Evolutionary conservation across 2,797 vertebrate genomes (phyloP).

Genomic region (Scolopax rusticola): DNA sequence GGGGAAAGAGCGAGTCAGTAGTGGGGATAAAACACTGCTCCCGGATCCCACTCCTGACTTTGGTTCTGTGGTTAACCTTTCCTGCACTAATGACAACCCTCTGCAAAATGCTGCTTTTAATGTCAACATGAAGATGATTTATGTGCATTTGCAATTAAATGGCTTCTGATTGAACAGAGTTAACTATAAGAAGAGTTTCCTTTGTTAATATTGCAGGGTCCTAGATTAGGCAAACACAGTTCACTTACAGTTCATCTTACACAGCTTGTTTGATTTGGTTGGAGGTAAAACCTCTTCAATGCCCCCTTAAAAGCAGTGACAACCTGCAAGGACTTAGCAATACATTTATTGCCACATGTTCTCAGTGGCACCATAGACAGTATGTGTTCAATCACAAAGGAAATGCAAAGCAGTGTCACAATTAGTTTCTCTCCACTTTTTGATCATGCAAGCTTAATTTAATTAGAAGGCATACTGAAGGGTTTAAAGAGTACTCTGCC

Average conservation of each 20-base stretch:
- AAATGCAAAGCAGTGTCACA: neutral
- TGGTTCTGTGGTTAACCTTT: neutral
- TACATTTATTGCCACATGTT: neutral
- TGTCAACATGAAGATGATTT: neutral
- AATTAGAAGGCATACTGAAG: constrained; percentile 60
- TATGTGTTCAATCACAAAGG: neutral
- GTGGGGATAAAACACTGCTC: neutral
- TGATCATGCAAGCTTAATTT: constrained; percentile 43
- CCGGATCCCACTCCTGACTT: neutral
- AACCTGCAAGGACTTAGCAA: neutral
- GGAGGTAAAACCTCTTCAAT: constrained; percentile 4
- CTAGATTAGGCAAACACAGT: neutral
- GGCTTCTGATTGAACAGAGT: constrained; percentile 8
- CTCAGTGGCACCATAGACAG: neutral
- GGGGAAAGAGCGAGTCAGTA: neutral
- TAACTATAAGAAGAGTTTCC: neutral
- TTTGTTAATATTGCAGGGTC: neutral
- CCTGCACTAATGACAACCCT: neutral
- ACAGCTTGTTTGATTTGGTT: neutral
- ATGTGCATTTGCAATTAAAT: neutral
- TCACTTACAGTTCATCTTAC: neutral
- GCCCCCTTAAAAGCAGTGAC: neutral
- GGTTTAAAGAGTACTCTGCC: constrained; percentile 62
- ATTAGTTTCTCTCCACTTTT: constrained; percentile 29
- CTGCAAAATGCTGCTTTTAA: neutral